phyloP scores from a whole-genome alignment of 2,797 vertebrate species.

The Phylloscopus collybita region DNA sequence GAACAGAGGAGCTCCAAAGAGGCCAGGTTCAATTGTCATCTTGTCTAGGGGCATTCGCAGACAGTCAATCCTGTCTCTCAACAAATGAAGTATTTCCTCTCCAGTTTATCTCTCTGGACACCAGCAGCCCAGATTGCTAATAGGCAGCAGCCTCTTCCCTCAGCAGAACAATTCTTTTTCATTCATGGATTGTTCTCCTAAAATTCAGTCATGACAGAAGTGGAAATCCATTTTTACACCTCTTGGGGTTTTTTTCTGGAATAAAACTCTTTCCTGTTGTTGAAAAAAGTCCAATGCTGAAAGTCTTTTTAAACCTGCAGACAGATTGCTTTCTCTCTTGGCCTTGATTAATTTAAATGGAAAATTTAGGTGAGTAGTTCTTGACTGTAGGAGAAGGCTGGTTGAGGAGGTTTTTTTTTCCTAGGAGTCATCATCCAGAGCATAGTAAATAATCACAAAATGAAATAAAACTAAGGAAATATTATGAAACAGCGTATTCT shows the following conservation, averaged over 20 bases:
- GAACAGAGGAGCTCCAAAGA: neutral
- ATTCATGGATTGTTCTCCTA: neutral
- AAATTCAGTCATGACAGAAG: neutral
- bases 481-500: neutral
- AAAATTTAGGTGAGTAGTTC: neutral
- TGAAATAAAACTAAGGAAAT: neutral
- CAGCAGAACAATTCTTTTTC: constrained; percentile 17
- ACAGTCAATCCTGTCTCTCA: neutral
- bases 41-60: neutral
- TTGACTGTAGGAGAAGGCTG: neutral
- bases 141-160: constrained; percentile 1
- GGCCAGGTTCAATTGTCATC: neutral
- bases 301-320: neutral
- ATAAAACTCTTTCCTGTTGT: neutral
- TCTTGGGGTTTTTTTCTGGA: neutral
- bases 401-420: neutral
- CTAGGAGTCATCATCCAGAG: neutral
- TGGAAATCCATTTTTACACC: constrained; percentile 19
- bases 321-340: neutral
- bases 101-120: constrained; percentile 14
- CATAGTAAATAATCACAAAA: constrained; percentile 12
- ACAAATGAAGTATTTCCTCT: constrained; percentile 37
- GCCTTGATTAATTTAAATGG: neutral
- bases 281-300: neutral
- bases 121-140: neutral